Evolutionary conservation across 1,140 invertebrate species (phyloP), one percentile per base, ranked within the genome.

Genomic region (Zelostemma sp.): DNA sequence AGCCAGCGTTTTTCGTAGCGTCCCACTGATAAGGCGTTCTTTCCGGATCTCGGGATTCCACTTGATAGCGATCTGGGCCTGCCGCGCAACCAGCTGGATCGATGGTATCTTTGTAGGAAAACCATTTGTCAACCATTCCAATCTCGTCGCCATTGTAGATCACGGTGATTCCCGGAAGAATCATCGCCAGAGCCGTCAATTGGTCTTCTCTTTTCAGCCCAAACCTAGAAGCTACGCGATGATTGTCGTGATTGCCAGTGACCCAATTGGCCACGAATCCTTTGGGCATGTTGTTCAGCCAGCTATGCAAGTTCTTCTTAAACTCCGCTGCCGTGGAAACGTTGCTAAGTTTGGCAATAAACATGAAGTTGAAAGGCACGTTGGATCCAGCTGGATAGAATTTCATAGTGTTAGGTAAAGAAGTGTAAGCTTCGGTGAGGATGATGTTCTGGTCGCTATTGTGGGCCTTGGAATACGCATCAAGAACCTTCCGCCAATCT

Each of bases 241-340:
- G 85, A 40, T 90, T 88, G 74, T 93, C 91, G 71, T 93, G 90
- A 79, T 92, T 93, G 1, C 92, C 90, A 40, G 91, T 73, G 0
- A 81, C 76, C 76, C 74, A 81, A 48, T 81, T 81, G 0, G 71
- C 19, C 1, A 48, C 41, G 17, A 68, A 61, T 21, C 58, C 58
- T 41, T 15, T 8, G 1, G 70, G 70, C 70, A 91, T 86, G 45
- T 85, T 84, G 31, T 85, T 81, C 35, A 90, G 61, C 88, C 89
- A 92, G n/a, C 76, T 74, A 19, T 88, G 79, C 14, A 92, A 83
- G 1, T 85, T 73, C 6, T 81, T 80, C 53, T 88, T 86, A 14
- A 91, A 80, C 19, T 89, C 84, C 1, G 77, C 69, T 0, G 88
- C 88, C 21, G 80, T 87, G 0, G 87, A 88, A 5, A 86, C 82